Base-by-base conservation (phyloP, 2,888 invertebrate genomes). In the Hetaerina titia region DNA sequence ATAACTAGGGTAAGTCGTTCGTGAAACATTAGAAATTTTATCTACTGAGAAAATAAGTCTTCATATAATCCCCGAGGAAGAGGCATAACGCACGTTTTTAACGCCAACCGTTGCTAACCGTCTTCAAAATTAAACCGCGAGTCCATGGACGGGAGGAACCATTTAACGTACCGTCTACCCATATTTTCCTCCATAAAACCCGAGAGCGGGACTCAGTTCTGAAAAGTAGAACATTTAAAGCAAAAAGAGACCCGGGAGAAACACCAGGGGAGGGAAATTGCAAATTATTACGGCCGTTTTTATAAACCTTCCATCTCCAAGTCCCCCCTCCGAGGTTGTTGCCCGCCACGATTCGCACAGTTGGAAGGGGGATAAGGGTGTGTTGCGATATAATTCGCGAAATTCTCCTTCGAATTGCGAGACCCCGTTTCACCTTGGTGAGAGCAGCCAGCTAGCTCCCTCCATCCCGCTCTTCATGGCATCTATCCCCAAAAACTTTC, bases 271-370 rank as follows among this genome's bases (percentile, higher is more conserved):
- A n/a, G 56, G 64, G 45, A 90, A 90, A 92, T 92, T 74, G 64
- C 90, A 31, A 90, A 90, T 64, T 90, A 64, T 31, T 90, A 90
- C 45, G 90, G 31, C 63, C 63, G 90, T 45, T 90, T 90, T 90
- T 90, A 90, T 17, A 45, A 45, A 45, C 45, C 45, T 45, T 45
- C 45, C 45, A 45, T 45, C 45, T 45, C 45, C 4, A 45, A 45
- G 45, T 45, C 45, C 45, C 45, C 45, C 45, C 45, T 45, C 45
- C 1, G 15, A 60, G 13, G 13, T 60, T 60, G 5, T 60, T 60
- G 17, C 60, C 17, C 11, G 17, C 60, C 60, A 60, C 22, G 19
- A 69, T 69, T 69, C 69, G 45, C 45, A 69, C n/a, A 22, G 22
- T 2, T 1, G 6, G 22, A 9, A 22, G 17, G 19, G 69, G 22